Evolutionary conservation across 2,888 invertebrate genomes (phyloP).

Genomic region (Oscheius myriophilus): DNA sequence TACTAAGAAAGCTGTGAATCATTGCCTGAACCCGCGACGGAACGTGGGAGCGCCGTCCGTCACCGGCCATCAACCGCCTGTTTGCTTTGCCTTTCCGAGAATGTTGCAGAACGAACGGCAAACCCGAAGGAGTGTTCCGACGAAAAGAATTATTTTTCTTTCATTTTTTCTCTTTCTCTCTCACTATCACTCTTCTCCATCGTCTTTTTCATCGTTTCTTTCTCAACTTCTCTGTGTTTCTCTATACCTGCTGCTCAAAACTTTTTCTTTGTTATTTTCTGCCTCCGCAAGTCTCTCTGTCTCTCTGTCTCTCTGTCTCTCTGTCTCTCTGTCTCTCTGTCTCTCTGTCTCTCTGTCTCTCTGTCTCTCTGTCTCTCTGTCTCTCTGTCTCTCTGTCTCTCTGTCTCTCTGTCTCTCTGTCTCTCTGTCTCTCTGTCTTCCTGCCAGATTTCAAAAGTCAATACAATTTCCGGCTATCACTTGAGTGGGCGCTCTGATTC

Average conservation of each 20-base stretch:
- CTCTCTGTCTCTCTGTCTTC: constrained; percentile 16
- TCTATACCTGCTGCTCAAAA: constrained; percentile 12
- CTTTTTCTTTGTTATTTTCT: too few species aligned
- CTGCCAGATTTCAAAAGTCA: constrained; percentile 2
- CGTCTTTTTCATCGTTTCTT: not conserved
- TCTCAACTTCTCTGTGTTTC: too few species aligned
- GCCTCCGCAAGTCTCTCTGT: too few species aligned
- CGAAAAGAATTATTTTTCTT: not conserved
- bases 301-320: not conserved
- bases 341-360: not conserved
- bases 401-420: not conserved
- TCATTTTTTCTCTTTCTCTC: too few species aligned
- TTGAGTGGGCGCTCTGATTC: constrained; percentile 26
- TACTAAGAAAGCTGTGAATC: too few species aligned
- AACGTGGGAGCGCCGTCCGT: constrained; percentile 16
- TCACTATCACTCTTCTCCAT: constrained; percentile 3
- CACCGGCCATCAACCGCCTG: constrained; percentile 24
- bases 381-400: not conserved
- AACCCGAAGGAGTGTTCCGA: too few species aligned
- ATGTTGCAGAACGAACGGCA: constrained; percentile 7
- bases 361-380: not conserved
- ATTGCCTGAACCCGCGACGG: too few species aligned
- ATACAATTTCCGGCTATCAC: constrained; percentile 12
- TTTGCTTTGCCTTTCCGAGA: constrained; percentile 26
- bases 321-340: constrained; percentile 4